Base-by-base conservation (phyloP, 2,888 invertebrate genomes). In the Merodon equestris region DNA sequence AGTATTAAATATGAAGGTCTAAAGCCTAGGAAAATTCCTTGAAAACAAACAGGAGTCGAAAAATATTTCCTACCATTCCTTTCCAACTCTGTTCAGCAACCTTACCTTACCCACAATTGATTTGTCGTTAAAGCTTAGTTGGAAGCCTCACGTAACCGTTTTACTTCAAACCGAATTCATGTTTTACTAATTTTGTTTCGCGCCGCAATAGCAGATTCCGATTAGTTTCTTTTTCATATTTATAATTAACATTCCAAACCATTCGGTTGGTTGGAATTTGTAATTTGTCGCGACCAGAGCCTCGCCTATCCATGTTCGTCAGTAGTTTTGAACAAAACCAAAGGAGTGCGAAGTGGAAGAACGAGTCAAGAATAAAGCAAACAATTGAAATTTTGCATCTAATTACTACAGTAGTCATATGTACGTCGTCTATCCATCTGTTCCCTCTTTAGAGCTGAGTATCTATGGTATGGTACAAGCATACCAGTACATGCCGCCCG, bases 161-260 rank as follows among this genome's bases (percentile, higher is more conserved):
- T 42, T 15, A 45, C 67, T 61, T 38, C 60, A 38, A 54, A 50
- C 45, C 36, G 67, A 67, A 73, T 73, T 73, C 47, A 67, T 72
- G 72, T 77, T 77, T 72, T 57, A 67, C 72, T 67, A 61, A 67
- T 67, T 72, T 77, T 73, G 57, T 68, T 77, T 72, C 72, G 68
- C 72, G 19, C 54, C 48, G 12, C 27, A 27, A 27, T 7, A 4
- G 27, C 27, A 27, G 27, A 27, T 27, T 27, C 7, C 27, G 27
- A 4, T 27, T 34, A 18, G 40, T 42, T 42, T 19, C 27, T 27
- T 42, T 61, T 67, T 57, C 42, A 42, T 27, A 48, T 53, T 40
- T 61, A 36, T 70, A 79, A 79, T 79, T 79, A 70, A 70, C 48
- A 79, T 79, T 79, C 74, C 17, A 13, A 36, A 18, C 68, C 61